Base-by-base conservation (phyloP, 2,888 invertebrate species). In the Erebia aethiops region DNA sequence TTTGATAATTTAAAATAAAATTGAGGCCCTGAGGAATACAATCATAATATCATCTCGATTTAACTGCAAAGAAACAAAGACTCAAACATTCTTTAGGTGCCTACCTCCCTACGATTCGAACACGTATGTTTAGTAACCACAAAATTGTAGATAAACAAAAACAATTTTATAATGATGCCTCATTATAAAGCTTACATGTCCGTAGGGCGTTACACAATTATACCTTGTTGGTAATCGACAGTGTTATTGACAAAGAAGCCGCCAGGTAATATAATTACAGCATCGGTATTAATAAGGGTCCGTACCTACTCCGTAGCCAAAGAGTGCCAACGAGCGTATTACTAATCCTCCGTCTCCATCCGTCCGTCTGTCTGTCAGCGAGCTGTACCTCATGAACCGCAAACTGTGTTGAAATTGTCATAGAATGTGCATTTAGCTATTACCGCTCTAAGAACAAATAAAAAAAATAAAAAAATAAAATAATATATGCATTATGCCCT, bases 231-330 rank as follows among this genome's bases (percentile, higher is more conserved):
- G 70, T 46, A 67, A 72, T 64, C 64, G 72, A 70, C 70, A 56
- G 49, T 35, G 46, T 43, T 58, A 54, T 70, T 70, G 70, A 72
- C 72, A 72, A 67, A 70, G 60, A 41, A 8, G 67, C 72, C 72
- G 70, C 64, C 54, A 10, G 13, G 9, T 67, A 54, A 1, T 14
- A 1, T 14, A 51, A 7, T 70, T 43, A 54, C 14, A 52, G 26
- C 52, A 43, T 70, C 52, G 43, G 18, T 41, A 56, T 69, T 35
- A 26, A 26, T 26, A 26, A 26, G 35, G 35, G 35, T 35, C 35
- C 35, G 35, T 35, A 26, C 2, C 1, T 3, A 26, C 7, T 35
- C 35, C 35, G 35, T 35, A 26, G 26, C 1, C 26, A 26, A 26
- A 26, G 26, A 2, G 26, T 26, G 35, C 35, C 35, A 35, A 35